Percentiles rank a stretch among this genome's conserved stretches.
Evolutionary conservation across 2,888 invertebrate genomes (phyloP).

Genomic region (Papilio gigon): DNA sequence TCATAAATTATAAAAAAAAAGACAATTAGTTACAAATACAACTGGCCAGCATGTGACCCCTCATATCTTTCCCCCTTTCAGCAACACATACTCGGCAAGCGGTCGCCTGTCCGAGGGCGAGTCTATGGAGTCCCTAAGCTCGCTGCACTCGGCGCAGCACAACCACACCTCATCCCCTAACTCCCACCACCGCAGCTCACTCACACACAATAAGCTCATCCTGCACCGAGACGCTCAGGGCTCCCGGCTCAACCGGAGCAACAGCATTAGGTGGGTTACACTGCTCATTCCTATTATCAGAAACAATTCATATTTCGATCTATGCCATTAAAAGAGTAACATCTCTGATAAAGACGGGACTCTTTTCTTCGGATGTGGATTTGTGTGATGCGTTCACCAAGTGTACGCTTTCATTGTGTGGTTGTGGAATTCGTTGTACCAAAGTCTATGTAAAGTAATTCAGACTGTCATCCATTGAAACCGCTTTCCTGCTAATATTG

Average conservation of each 20-base stretch:
- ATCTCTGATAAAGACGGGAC: slow-evolving; percentile 25
- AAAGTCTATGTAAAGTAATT: slow-evolving; percentile 18
- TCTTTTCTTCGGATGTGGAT: slow-evolving; percentile 30
- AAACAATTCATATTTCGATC: slow-evolving; percentile 19
- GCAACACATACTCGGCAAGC: slow-evolving; percentile 88
- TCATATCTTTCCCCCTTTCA: slow-evolving; percentile 77
- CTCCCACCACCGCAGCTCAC: slow-evolving; percentile 85
- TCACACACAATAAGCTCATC: slow-evolving; percentile 84
- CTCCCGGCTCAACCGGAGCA: slow-evolving; percentile 91
- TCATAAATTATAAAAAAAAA: slow-evolving; percentile 48
- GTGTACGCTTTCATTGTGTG: slow-evolving; percentile 23
- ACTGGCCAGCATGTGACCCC: slow-evolving; percentile 62
- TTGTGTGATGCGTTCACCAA: slow-evolving; percentile 26
- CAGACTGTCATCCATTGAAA: slow-evolving; percentile 45
- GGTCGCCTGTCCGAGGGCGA: slow-evolving; percentile 94
- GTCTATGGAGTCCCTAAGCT: slow-evolving; percentile 91
- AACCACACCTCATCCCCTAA: slow-evolving; percentile 87
- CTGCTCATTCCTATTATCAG: slow-evolving; percentile 38
- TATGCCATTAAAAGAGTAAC: not conserved
- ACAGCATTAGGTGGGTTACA: slow-evolving; percentile 92
- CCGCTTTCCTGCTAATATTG: slow-evolving; percentile 47
- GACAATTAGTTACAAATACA: slow-evolving; percentile 45
- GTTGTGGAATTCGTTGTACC: slow-evolving; percentile 24
- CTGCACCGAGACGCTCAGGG: slow-evolving; percentile 83
- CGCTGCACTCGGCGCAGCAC: slow-evolving; percentile 90